Evolutionary conservation across 2,888 invertebrate genomes (phyloP).

Genomic region (Encarsia formosa): DNA sequence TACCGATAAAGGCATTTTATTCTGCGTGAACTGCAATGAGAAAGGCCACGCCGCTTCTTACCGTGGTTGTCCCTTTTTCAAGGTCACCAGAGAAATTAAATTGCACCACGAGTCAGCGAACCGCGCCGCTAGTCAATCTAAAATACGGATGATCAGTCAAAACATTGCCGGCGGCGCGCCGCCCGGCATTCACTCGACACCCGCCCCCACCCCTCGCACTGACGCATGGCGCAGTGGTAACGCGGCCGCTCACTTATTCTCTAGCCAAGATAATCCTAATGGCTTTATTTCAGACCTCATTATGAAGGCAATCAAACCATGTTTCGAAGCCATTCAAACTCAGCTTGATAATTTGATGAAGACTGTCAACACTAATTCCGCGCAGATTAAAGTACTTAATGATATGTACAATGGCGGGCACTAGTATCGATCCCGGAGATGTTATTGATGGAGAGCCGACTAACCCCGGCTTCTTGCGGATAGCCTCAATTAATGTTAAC

Average conservation of each 20-base stretch:
- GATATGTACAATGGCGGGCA: background rate
- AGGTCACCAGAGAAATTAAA: background rate
- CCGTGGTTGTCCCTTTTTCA: conserved; percentile 8
- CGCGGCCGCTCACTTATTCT: too few relatives aligned
- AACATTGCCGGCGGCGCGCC: background rate
- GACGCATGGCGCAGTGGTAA: too few relatives aligned
- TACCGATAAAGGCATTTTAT: background rate
- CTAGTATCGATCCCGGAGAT: too few relatives aligned
- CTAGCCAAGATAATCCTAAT: too few relatives aligned
- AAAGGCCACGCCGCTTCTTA: conserved; percentile 6
- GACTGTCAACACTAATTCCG: background rate
- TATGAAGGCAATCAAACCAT: too few relatives aligned
- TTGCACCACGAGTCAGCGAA: background rate
- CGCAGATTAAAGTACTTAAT: background rate
- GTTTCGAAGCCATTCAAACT: too few relatives aligned
- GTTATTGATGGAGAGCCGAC: too few relatives aligned
- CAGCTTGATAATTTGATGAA: background rate
- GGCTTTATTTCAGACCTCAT: too few relatives aligned
- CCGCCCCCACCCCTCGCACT: too few relatives aligned
- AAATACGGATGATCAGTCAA: background rate
- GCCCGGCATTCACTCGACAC: background rate
- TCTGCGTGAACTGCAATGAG: conserved; percentile 12
- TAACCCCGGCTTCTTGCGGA: background rate
- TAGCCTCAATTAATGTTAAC: conserved; percentile 6
- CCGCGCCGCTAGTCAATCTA: background rate